Evolutionary conservation across 2,797 vertebrate genomes (phyloP), one percentile per base, ranked within the genome.

Genomic region (Epinephelus malabaricus): DNA sequence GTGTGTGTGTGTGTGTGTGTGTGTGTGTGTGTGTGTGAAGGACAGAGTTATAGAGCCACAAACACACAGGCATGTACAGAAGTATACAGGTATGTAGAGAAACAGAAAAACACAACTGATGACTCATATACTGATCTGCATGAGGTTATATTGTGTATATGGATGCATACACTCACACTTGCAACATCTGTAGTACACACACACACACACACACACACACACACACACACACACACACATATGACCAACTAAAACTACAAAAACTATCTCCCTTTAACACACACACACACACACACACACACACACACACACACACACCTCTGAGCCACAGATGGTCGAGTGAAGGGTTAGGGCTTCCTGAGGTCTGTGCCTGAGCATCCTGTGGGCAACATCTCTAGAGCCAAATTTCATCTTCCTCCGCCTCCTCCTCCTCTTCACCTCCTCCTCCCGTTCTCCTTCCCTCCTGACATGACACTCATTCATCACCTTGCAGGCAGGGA

Each of bases 251-350:
- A 18, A 53, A 70, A 45, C n/a, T 15, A n/a, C 25, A 47, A 61
- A 71, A 79, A 72, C 6, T 6, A 14, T 21, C 3, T 49, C 0
- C 15, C 4, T 40, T 43, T 25, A 21, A 21, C 40, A 61, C 51
- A 61, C 51, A 71, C 59, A 71, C 59, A 50, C 45, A 19, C 38
- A 56, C 45, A 70, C 18, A 69, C 47, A 66, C 65, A 69, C 67
- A 73, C 59, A 56, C 56, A 56, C 69, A 10, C 70, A 62, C 47
- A 71, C 64, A 61, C 71, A 82, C 71, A 83, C 70, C 67, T 76
- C 69, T 6, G 84, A 86, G 88, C 85, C 86, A 91, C 93, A 94
- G 94, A 93, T 94, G 94, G 94, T 49, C 25, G 83, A 86, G 86
- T 85, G 88, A 88, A 91, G 58, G 86, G 88, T 88, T 73, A 79